Evolutionary conservation across 2,888 invertebrate species (phyloP).

Genomic region (Chloroclysta siterata): DNA sequence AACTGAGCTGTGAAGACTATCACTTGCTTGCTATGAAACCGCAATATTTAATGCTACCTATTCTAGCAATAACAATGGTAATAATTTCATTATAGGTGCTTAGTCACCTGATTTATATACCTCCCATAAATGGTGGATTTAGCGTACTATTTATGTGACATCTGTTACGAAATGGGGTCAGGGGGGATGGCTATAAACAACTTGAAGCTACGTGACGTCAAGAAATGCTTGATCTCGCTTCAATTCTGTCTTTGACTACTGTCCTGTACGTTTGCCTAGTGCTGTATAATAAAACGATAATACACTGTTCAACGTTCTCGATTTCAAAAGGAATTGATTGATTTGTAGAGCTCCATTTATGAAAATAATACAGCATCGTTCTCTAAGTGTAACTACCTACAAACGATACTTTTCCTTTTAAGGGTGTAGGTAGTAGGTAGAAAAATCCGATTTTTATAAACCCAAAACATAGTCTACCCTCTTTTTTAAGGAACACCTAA

Average conservation of each 20-base stretch:
- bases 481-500: no score
- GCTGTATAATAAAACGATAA: constrained; percentile 31
- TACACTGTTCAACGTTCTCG: constrained; percentile 15
- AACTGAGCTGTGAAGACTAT: no score
- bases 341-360: no score
- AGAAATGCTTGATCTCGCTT: constrained; percentile 31
- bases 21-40: constrained; percentile 10
- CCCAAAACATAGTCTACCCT: no score
- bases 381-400: not conserved
- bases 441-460: no score
- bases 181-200: constrained; percentile 41
- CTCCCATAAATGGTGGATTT: constrained; percentile 42
- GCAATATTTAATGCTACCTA: constrained; percentile 18
- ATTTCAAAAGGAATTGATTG: constrained; percentile 9
- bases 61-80: constrained; percentile 31
- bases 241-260: constrained; percentile 4
- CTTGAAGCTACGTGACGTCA: constrained; percentile 40
- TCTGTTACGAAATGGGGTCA: constrained; percentile 44
- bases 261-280: constrained; percentile 4
- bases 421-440: no score
- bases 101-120: constrained; percentile 42
- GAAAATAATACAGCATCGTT: constrained; percentile 1
- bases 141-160: constrained; percentile 45
- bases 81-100: constrained; percentile 38
- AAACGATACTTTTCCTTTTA: not conserved